Conservation (phyloP, 2,888 invertebrate species). For the Limnephilus rhombicus region DNA sequence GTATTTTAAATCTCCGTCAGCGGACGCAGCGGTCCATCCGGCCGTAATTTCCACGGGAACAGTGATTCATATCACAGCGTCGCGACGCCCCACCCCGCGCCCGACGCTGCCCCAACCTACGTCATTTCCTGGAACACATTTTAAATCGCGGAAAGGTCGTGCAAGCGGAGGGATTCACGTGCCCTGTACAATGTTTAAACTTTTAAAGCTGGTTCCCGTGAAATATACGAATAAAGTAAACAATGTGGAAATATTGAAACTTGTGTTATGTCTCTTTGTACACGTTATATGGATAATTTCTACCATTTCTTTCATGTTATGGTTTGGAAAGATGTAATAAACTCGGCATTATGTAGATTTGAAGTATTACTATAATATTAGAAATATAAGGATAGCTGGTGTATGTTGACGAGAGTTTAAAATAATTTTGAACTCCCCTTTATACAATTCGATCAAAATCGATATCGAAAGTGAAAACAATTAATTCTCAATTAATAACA, state of each 20-base stretch:
- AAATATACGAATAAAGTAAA: background rate
- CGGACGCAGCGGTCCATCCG: constrained; percentile 17
- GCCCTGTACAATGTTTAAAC: background rate
- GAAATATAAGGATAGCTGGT: too few relatives aligned
- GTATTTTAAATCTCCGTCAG: background rate
- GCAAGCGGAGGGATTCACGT: background rate
- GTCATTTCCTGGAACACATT: constrained; percentile 22
- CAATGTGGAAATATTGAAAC: background rate
- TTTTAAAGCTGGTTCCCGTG: background rate
- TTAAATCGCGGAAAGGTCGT: constrained; percentile 5
- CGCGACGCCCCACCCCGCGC: background rate
- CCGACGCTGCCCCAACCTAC: background rate
- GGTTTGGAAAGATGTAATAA: background rate
- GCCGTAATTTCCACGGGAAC: background rate
- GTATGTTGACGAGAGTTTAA: too few relatives aligned
- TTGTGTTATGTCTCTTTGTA: background rate
- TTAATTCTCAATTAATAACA: too few relatives aligned
- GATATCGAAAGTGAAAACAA: too few relatives aligned
- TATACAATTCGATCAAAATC: too few relatives aligned
- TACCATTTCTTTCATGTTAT: background rate
- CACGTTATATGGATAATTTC: background rate
- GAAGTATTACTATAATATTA: background rate
- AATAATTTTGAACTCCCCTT: too few relatives aligned
- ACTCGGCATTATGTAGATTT: background rate
- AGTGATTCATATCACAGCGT: background rate